Base-by-base conservation (phyloP, 2,888 invertebrate species). In the Sesamia inferens region DNA sequence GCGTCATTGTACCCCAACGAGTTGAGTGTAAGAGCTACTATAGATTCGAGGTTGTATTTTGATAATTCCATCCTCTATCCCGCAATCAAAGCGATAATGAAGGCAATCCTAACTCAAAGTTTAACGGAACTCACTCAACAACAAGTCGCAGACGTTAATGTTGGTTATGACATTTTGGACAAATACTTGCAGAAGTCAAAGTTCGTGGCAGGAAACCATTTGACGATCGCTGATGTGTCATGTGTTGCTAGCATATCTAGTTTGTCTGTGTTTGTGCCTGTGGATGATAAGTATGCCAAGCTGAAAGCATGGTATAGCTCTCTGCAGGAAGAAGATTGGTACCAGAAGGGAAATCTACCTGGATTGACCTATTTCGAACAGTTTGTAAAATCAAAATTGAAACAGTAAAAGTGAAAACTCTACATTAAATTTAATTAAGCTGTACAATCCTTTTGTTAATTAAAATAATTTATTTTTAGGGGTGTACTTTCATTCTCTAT, bases 1-100 rank as follows among this genome's bases (percentile, higher is more conserved):
- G 83, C 86, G 6, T 78, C 85, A 65, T 70, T 90, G 22, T 92
- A 92, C 81, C 91, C 92, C 68, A 81, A 71, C 5, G 92, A 91
- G 59, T 66, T 89, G 48, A 82, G 89, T 81, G 89, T 47, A 47
- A 59, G 74, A 68, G 74, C 91, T 0, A 85, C 83, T 39, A 81
- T 92, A 14, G 88, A 92, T 69, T 90, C 90, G 51, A 85, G 89
- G 6, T 57, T 92, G 54, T 91, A 78, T 61, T 88, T 92, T 16
- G 90, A 92, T 57, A 88, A 89, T 0, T 79, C 88, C 0, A 64
- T 87, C 3, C 69, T 92, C 0, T 90, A 90, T 62, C 82, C 87
- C 3, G 78, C 80, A 31, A 54, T 89, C 0, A 81, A 71, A 42
- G 57, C 6, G 3, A 75, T 68, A 8, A 14, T 67, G 22, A 59